Percentiles rank a stretch among this genome's conserved stretches.
These are phyloP conservation scores for Emydocephalus ijimae DNA, from an alignment of 2,113 vertebrate genomes.

Conservation along the genomic window DNA sequence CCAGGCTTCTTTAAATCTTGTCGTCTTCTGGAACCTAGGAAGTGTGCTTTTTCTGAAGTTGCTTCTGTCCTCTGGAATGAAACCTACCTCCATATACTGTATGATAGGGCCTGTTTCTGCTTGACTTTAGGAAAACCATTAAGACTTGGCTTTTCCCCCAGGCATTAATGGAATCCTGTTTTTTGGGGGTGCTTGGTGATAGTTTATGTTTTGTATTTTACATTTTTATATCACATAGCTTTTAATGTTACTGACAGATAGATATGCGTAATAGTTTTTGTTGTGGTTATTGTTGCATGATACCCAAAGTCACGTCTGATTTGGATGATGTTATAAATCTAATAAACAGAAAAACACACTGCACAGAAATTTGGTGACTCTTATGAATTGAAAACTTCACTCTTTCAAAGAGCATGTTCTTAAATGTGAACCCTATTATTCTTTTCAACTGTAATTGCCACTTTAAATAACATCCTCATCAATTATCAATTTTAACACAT, in stretches of 20 bases:
- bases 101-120: background rate
- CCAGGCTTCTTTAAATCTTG: background rate
- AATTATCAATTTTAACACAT: background rate
- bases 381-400: background rate
- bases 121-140: background rate
- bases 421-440: background rate
- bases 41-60: background rate
- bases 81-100: background rate
- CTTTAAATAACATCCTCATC: background rate
- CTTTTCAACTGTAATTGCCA: background rate
- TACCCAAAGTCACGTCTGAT: background rate
- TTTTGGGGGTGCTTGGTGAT: background rate
- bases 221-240: background rate
- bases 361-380: background rate
- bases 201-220: background rate
- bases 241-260: background rate
- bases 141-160: background rate
- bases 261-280: background rate
- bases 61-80: background rate
- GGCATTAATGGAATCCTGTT: background rate
- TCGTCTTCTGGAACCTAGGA: background rate
- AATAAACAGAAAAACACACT: background rate
- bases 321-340: background rate
- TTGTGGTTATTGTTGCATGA: background rate
- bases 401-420: background rate